Evolutionary conservation across 1,140 invertebrate genomes (phyloP).

Genomic region (Drosophila parabipectinata): DNA sequence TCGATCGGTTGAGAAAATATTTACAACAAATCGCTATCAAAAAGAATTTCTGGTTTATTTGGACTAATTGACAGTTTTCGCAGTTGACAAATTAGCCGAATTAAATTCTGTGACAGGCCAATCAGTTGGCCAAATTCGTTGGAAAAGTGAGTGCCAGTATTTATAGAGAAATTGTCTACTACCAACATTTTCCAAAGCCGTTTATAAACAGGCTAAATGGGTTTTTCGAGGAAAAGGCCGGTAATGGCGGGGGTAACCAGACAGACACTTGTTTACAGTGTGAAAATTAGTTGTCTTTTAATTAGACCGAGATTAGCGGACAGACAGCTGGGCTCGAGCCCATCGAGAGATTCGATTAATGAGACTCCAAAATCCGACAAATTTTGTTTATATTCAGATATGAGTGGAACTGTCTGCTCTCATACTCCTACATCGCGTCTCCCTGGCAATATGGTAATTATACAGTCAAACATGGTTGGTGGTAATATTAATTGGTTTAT

Average conservation of each 20-base stretch:
- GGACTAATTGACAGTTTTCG: constrained; percentile 42
- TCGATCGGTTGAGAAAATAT: constrained; percentile 33
- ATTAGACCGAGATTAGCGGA: constrained; percentile 39
- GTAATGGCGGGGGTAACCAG: not conserved
- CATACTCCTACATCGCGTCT: not conserved
- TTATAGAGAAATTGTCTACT: not conserved
- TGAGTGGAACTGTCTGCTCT: constrained; percentile 13
- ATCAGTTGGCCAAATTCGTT: constrained; percentile 20
- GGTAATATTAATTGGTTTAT: not conserved
- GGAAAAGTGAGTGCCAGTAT: constrained; percentile 34
- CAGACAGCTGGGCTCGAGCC: constrained; percentile 22
- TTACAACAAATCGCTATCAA: constrained; percentile 16
- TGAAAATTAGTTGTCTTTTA: constrained; percentile 25
- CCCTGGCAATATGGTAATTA: constrained; percentile 9
- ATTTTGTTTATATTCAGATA: constrained; percentile 31
- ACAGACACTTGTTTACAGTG: constrained; percentile 55
- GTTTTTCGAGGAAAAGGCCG: too few relatives aligned
- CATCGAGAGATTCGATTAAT: constrained; percentile 22
- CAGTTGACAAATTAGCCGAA: constrained; percentile 31
- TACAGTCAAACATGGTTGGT: not conserved
- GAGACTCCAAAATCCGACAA: constrained; percentile 2
- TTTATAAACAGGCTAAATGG: not conserved
- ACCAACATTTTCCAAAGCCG: not conserved
- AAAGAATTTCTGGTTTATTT: constrained; percentile 24
- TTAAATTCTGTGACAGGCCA: constrained; percentile 32